A percentile compares a stretch with the other conserved stretches of the same genome.
phyloP scores from a whole-genome alignment of 1,140 invertebrate genomes.

The Drosophila pruinosa region DNA sequence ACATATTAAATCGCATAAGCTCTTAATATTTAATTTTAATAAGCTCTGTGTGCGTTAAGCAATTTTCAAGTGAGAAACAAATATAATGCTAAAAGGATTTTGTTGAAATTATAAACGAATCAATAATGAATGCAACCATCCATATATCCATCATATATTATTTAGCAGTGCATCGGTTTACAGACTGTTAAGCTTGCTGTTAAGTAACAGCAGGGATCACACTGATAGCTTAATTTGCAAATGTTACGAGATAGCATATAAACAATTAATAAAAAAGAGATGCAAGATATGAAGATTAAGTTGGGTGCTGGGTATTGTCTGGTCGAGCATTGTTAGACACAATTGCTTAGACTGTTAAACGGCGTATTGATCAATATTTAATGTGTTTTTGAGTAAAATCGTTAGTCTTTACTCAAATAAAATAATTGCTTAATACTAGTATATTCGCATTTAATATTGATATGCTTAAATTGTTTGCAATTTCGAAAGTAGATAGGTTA shows the following conservation, averaged over 20 bases:
- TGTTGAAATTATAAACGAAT: neutral
- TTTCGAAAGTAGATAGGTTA: no score
- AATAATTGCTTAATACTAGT: neutral
- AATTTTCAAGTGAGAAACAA: neutral
- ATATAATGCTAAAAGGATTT: neutral
- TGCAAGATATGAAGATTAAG: no score
- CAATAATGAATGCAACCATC: no score
- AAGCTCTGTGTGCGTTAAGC: neutral
- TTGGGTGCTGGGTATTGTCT: no score
- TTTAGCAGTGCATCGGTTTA: no score
- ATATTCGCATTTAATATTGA: neutral
- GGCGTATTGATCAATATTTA: neutral
- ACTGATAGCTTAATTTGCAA: neutral
- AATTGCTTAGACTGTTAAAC: neutral
- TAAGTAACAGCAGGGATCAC: no score
- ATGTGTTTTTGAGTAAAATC: neutral
- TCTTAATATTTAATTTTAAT: constrained; percentile 18
- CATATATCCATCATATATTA: no score
- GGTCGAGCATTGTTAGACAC: no score
- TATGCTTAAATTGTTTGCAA: neutral
- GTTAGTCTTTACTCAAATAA: neutral
- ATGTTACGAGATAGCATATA: neutral
- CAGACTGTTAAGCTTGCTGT: no score
- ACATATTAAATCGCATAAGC: constrained; percentile 8
- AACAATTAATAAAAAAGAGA: no score